Conservation (phyloP, 1,140 invertebrate genomes). For the Megalopta genalis region DNA sequence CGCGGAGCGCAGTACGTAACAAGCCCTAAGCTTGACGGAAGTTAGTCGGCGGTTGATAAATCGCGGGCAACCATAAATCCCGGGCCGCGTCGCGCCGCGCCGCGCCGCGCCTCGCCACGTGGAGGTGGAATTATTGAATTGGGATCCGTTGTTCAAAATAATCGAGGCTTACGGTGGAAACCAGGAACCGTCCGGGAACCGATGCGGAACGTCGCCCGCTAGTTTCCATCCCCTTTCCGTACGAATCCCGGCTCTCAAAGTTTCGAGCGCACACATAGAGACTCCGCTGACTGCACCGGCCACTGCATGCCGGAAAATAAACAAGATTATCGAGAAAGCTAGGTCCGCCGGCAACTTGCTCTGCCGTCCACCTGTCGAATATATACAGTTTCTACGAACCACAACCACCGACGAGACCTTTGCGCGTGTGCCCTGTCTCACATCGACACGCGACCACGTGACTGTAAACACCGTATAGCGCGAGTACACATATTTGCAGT, state of each 20-base stretch:
- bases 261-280: slow-evolving; percentile 4
- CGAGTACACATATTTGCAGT: slow-evolving; percentile 41
- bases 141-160: slow-evolving; percentile 22
- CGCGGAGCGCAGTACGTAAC: not conserved
- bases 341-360: slow-evolving; percentile 15
- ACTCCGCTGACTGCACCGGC: not conserved
- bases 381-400: slow-evolving; percentile 28
- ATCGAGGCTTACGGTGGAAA: not conserved
- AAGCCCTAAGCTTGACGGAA: slow-evolving; percentile 37
- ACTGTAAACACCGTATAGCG: slow-evolving; percentile 10
- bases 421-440: too few relatives aligned
- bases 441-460: not conserved
- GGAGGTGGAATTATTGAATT: not conserved
- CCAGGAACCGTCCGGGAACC: not conserved
- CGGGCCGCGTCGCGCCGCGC: too few relatives aligned
- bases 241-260: slow-evolving; percentile 3
- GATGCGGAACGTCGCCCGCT: not conserved
- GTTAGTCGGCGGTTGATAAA: slow-evolving; percentile 28
- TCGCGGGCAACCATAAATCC: slow-evolving; percentile 4
- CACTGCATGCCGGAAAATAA: slow-evolving; percentile 35
- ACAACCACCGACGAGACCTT: not conserved
- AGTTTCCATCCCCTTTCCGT: not conserved
- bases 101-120: too few relatives aligned
- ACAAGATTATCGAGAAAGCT: slow-evolving; percentile 54
- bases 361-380: slow-evolving; percentile 45